Percentiles rank a stretch among this genome's conserved stretches.
phyloP scores from a whole-genome alignment of 2,797 vertebrate genomes.

The Sebastes ruberrimus region DNA sequence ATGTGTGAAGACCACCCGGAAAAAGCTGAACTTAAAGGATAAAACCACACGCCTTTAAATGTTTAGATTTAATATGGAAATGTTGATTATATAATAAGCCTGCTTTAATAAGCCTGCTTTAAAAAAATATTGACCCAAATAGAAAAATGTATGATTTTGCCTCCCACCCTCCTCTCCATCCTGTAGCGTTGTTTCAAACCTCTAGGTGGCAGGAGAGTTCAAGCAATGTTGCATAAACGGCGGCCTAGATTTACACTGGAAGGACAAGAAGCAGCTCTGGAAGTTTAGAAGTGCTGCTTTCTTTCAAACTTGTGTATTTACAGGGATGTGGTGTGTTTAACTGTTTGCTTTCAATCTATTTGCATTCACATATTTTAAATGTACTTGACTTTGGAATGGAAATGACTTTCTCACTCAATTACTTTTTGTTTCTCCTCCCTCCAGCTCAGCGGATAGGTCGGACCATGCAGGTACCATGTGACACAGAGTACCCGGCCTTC shows the following conservation, averaged over 20 bases:
- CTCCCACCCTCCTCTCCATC: background rate
- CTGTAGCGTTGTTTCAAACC: slow-evolving; percentile 50
- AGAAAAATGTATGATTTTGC: background rate
- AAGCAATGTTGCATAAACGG: slow-evolving; percentile 49
- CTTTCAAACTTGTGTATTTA: slow-evolving; percentile 56
- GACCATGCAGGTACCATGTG: slow-evolving; percentile 93
- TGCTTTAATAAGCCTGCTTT: background rate
- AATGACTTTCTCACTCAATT: slow-evolving; percentile 21
- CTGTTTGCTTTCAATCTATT: slow-evolving; percentile 46
- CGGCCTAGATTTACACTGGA: slow-evolving; percentile 29
- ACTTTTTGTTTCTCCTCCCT: background rate
- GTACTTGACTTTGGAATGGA: slow-evolving; percentile 42
- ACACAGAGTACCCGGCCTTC: slow-evolving; percentile 97
- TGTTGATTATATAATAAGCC: background rate
- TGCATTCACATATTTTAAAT: slow-evolving; percentile 46
- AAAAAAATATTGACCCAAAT: background rate
- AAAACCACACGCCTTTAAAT: background rate
- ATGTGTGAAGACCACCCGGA: background rate
- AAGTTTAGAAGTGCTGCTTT: slow-evolving; percentile 49
- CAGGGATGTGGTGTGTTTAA: slow-evolving; percentile 51
- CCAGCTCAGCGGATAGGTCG: slow-evolving; percentile 90
- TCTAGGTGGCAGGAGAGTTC: slow-evolving; percentile 77
- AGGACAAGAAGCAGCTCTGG: slow-evolving; percentile 33
- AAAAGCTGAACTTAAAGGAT: background rate
- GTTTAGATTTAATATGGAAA: slow-evolving; percentile 27